A percentile compares a stretch with the other conserved stretches of the same genome.
Conservation (phyloP, 2,797 vertebrate species). For the Silurus lanzhouensis region DNA sequence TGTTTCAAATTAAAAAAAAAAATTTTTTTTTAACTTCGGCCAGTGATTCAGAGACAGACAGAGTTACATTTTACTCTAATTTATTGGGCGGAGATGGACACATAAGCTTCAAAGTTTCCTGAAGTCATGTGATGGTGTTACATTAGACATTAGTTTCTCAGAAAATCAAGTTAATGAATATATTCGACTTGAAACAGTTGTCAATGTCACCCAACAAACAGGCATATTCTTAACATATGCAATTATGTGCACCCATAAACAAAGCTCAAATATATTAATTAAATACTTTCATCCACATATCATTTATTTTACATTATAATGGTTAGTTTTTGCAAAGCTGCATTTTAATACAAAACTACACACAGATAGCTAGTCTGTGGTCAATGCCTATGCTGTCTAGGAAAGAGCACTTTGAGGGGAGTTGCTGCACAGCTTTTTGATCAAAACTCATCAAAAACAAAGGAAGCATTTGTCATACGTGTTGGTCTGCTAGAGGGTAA, state of each 20-base stretch:
- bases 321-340: conserved; percentile 63
- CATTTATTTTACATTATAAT: conserved; percentile 50
- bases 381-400: conserved; percentile 66
- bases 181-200: conserved; percentile 36
- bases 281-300: conserved; percentile 54
- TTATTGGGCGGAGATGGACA: conserved; percentile 59
- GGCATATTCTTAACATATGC: conserved; percentile 49
- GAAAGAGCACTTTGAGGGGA: conserved; percentile 79
- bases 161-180: conserved; percentile 54
- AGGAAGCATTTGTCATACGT: conserved; percentile 50
- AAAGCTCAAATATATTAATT: conserved; percentile 56
- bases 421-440: conserved; percentile 62
- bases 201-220: conserved; percentile 50
- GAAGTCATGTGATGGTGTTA: conserved; percentile 72
- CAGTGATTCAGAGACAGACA: conserved; percentile 18
- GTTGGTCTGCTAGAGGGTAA: conserved; percentile 20
- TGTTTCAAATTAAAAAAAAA: not conserved
- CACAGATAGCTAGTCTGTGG: conserved; percentile 58
- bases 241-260: conserved; percentile 42
- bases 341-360: conserved; percentile 70
- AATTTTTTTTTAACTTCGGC: not conserved
- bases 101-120: conserved; percentile 77
- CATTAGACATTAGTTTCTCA: conserved; percentile 60
- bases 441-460: conserved; percentile 60
- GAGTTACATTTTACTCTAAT: conserved; percentile 38